phyloP scores from a whole-genome alignment of 2,888 invertebrate species.

The Latrodectus elegans region DNA sequence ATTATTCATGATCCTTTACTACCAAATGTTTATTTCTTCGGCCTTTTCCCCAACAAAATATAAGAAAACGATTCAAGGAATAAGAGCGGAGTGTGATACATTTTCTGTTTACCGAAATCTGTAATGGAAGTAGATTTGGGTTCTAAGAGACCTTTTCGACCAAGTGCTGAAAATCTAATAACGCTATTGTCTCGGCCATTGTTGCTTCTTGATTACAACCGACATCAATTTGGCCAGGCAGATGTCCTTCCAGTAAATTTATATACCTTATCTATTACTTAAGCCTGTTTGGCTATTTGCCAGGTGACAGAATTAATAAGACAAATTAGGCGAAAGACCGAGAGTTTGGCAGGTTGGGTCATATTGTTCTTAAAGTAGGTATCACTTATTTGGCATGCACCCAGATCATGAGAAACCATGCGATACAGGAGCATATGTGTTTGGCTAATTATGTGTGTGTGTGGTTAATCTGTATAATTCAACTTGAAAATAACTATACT shows the following conservation, averaged over 20 bases:
- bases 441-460: conserved; percentile 32
- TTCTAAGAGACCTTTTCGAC: conserved; percentile 6
- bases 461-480: background rate
- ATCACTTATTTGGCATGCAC: conserved; percentile 39
- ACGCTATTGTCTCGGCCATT: conserved; percentile 60
- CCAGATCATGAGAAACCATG: conserved; percentile 31
- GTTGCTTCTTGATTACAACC: conserved; percentile 37
- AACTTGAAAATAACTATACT: too few relatives aligned
- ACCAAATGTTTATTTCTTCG: too few relatives aligned
- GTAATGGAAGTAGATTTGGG: background rate
- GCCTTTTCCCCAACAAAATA: too few relatives aligned
- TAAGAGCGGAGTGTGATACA: background rate
- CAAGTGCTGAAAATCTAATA: conserved; percentile 56
- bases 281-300: conserved; percentile 58
- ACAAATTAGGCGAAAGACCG: conserved; percentile 66
- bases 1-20: too few relatives aligned
- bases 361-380: conserved; percentile 58
- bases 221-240: conserved; percentile 40
- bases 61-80: too few relatives aligned
- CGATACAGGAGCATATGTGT: conserved; percentile 30
- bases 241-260: conserved; percentile 44
- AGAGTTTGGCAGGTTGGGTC: conserved; percentile 50
- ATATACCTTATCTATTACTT: conserved; percentile 57
- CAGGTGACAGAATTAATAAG: conserved; percentile 66
- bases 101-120: background rate